These are phyloP conservation scores for Catostylus mosaicus DNA, from an alignment of 30 jellyfish, hydroid and myxozoan species.

Conservation along the genomic window DNA sequence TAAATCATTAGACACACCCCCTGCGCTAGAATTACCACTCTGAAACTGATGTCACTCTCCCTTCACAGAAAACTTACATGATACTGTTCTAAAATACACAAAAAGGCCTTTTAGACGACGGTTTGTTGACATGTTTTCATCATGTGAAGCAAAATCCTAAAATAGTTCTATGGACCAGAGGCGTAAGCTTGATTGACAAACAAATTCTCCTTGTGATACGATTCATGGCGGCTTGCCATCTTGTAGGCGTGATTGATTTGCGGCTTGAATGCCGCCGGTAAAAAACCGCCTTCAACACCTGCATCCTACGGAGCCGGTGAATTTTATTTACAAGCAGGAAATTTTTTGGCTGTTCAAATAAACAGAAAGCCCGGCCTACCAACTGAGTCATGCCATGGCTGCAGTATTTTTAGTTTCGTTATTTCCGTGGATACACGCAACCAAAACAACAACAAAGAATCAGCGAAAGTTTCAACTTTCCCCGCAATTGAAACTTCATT, in stretches of 20 bases:
- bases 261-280: conserved; percentile 12
- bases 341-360: conserved; percentile 6
- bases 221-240: conserved; percentile 18
- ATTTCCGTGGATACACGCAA: conserved; percentile 33
- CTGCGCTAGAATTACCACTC: too few species aligned
- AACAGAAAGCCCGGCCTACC: conserved; percentile 20
- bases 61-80: too few species aligned
- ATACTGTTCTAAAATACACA: too few species aligned
- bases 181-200: conserved; percentile 6
- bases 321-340: neutral
- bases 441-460: conserved; percentile 31
- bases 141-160: too few species aligned
- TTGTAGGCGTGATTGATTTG: conserved; percentile 33
- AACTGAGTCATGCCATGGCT: neutral
- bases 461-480: neutral
- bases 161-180: too few species aligned
- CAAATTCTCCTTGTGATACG: conserved; percentile 10
- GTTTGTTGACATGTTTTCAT: too few species aligned
- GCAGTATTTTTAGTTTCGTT: conserved; percentile 1
- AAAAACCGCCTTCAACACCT: conserved; percentile 4
- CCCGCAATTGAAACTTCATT: neutral
- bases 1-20: too few species aligned
- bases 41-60: too few species aligned
- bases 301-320: conserved; percentile 16
- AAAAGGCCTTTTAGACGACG: too few species aligned